Evolutionary conservation across 37 sponge, comb jelly and placozoan species (phyloP), one percentile per base, ranked within the genome.

Genomic region (Cladorhizidae sp.): DNA sequence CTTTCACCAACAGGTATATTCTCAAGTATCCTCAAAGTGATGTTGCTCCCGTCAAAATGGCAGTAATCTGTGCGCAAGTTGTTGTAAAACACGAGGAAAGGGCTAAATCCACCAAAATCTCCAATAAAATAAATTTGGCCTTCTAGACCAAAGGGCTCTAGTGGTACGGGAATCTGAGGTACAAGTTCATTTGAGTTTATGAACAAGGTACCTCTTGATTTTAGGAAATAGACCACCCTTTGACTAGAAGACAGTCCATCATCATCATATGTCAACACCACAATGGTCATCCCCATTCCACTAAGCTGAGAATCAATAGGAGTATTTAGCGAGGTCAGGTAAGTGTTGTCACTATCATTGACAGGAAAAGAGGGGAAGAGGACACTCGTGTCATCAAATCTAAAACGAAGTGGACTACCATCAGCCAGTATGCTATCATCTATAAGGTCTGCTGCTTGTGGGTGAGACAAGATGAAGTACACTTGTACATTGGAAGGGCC

Each of bases 21-120:
- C 50, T 87, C 87, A 21, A 38, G 69, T 2, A 86, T 40, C 49
- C 57, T 14, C 1, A 75, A 1, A 21, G 58, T 40, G 0, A 87
- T 64, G 18, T 23, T 40, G 8, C 40, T n/a, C 5, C 76, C 81
- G n/a, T 64, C 59, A 50, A 87, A 87, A 18, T 49, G 15, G 39
- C 87, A 87, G 71, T 80, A 87, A 77, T 89, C 89, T 40, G 89
- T 83, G 1, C 89, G 58, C 18, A 56, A 28, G 28, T 8, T 22
- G 40, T 79, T 83, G 72, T 51, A 83, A 68, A 89, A 83, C 21
- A 38, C 56, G 22, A 2, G 37, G 58, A 89, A 52, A 23, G 84
- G 79, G 23, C 68, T 65, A 58, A 89, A 74, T 18, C 79, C 84
- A 39, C 29, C 56, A 3, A 14, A 40, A 42, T 73, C 74, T 21